These are phyloP conservation scores for Esperia sulphurella DNA, from an alignment of 2,888 invertebrate genomes.

Conservation along the genomic window DNA sequence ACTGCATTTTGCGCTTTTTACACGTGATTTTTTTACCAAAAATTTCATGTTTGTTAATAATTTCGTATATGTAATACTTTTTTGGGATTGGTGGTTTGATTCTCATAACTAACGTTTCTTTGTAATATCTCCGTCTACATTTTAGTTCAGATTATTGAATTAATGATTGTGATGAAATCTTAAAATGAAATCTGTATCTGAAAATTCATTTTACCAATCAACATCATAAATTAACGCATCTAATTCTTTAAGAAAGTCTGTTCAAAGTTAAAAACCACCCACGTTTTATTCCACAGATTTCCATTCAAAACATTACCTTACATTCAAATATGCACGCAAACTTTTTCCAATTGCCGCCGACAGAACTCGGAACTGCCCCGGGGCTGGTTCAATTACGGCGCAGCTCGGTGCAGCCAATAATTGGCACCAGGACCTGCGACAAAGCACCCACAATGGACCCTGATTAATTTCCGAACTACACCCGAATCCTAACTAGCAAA, in stretches of 20 bases:
- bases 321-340: constrained; percentile 19
- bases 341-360: constrained; percentile 35
- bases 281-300: too few species aligned
- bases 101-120: too few species aligned
- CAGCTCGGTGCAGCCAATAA: constrained; percentile 64
- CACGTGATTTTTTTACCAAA: constrained; percentile 12
- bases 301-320: constrained; percentile 5
- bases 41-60: background rate
- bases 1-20: constrained; percentile 42
- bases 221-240: too few species aligned
- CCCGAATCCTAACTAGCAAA: constrained; percentile 76
- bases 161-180: too few species aligned
- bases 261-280: too few species aligned
- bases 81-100: too few species aligned
- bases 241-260: too few species aligned
- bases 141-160: too few species aligned
- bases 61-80: too few species aligned
- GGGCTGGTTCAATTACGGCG: constrained; percentile 68
- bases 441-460: constrained; percentile 74
- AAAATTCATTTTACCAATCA: too few species aligned
- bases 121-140: too few species aligned
- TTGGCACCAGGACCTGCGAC: constrained; percentile 70
- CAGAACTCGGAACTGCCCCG: constrained; percentile 35
- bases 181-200: too few species aligned
- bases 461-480: constrained; percentile 78